Base-by-base conservation (phyloP, 2,113 vertebrate genomes). In the Tinamus guttatus region DNA sequence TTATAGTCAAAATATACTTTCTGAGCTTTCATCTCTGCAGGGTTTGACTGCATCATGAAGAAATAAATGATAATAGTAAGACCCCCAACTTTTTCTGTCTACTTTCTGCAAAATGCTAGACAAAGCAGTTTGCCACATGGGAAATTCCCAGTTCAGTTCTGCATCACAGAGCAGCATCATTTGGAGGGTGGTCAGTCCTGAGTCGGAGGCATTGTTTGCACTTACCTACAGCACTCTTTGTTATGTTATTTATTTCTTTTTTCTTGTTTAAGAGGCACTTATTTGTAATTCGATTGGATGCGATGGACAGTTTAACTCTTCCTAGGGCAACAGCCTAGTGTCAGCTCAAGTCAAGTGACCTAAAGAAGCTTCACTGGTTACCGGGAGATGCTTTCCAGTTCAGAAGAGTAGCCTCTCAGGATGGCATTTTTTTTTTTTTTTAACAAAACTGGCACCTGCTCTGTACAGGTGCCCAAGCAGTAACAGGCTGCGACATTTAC, bases 401-500 rank as follows among this genome's bases (percentile, higher is more conserved):
- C 30, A 71, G 67, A 18, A 32, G n/a, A 47, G 36, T 32, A 36
- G 18, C 17, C 22, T 71, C 12, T 3, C 32, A 64, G 69, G 58
- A 32, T 30, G 36, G 78, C 60, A 87, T 25, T 58, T 59, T 65
- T 75, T 89, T 54, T 65, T 25, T 58, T 59, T 65, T 75, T 89
- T 54, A 63, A 78, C 13, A 41, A 7, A 41, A 7, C 32, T 87
- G 94, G 76, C 89, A 74, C 74, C 83, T 69, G 69, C 75, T 75
- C 80, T 58, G 5, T 81, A 43, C 90, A 96, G 91, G 81, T 97
- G 95, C 93, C 95, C 88, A 70, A 73, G 85, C 89, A 90, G 49
- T 68, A 90, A 94, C 63, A 91, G 82, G 43, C 62, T 69, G 94
- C 90, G 96, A 95, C 94, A 96, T 97, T 98, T 98, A 97, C 91